A percentile compares a stretch with the other conserved stretches of the same genome.
phyloP scores from a whole-genome alignment of 2,113 vertebrate genomes.

The Crotalus viridis region DNA sequence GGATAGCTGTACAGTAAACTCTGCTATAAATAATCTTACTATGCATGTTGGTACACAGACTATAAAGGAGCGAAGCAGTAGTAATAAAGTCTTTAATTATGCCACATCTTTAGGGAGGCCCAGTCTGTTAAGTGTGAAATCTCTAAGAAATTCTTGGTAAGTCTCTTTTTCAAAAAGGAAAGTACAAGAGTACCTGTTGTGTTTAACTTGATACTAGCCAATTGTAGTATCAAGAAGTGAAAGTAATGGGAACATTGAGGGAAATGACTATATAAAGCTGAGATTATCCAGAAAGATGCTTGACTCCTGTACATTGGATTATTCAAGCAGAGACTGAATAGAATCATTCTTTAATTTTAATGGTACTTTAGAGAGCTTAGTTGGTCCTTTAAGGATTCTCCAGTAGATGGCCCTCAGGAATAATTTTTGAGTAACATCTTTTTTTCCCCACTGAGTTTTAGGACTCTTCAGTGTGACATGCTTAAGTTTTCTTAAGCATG shows the following conservation, averaged over 20 bases:
- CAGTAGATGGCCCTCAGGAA: constrained; percentile 13
- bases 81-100: neutral
- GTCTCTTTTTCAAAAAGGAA: neutral
- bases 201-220: neutral
- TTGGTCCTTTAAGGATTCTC: neutral
- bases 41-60: neutral
- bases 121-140: neutral
- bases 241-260: neutral
- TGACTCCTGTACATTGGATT: neutral
- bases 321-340: neutral
- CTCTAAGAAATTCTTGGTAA: neutral
- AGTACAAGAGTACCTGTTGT: neutral
- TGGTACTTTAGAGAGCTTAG: neutral
- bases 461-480: neutral
- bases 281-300: neutral
- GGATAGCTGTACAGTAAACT: neutral
- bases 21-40: neutral
- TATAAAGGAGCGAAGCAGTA: neutral
- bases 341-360: neutral
- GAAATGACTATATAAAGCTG: neutral
- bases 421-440: neutral
- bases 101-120: neutral
- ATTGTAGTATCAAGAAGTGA: neutral
- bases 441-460: neutral
- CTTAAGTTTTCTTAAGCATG: neutral